phyloP scores from a whole-genome alignment of 2,888 invertebrate genomes.

The Eugnorisma glareosa region DNA sequence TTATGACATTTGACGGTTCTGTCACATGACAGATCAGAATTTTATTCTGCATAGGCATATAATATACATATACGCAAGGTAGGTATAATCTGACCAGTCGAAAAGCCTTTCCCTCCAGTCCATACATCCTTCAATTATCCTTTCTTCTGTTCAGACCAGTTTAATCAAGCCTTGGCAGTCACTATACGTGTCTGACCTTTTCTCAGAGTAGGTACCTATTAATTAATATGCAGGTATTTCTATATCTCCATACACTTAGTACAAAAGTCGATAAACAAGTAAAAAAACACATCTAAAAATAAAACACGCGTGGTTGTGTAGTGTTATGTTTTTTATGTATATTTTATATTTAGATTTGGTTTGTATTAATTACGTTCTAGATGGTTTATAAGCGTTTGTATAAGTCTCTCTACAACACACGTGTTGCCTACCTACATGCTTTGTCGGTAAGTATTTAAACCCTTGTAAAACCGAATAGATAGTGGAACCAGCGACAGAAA shows the following conservation, averaged over 20 bases:
- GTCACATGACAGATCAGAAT: too few species aligned
- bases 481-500: not conserved
- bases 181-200: slow-evolving; percentile 13
- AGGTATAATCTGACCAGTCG: too few species aligned
- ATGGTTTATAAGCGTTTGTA: not conserved
- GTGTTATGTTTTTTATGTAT: not conserved
- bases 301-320: slow-evolving; percentile 8
- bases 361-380: not conserved
- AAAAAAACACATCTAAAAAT: slow-evolving; percentile 18
- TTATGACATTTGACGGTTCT: too few species aligned
- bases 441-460: not conserved
- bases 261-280: slow-evolving; percentile 34
- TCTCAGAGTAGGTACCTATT: slow-evolving; percentile 11
- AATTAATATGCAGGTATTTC: slow-evolving; percentile 57
- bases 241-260: slow-evolving; percentile 36
- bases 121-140: not conserved
- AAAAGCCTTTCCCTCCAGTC: not conserved
- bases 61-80: too few species aligned
- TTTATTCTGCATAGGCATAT: too few species aligned
- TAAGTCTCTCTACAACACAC: not conserved
- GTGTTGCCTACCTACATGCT: not conserved
- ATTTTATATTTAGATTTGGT: not conserved
- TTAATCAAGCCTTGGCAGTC: not conserved
- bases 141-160: not conserved
- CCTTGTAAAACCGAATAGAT: not conserved